Evolutionary conservation across 1,140 invertebrate species (phyloP), one percentile per base, ranked within the genome.

Genomic region (Euura saliciscinereae): DNA sequence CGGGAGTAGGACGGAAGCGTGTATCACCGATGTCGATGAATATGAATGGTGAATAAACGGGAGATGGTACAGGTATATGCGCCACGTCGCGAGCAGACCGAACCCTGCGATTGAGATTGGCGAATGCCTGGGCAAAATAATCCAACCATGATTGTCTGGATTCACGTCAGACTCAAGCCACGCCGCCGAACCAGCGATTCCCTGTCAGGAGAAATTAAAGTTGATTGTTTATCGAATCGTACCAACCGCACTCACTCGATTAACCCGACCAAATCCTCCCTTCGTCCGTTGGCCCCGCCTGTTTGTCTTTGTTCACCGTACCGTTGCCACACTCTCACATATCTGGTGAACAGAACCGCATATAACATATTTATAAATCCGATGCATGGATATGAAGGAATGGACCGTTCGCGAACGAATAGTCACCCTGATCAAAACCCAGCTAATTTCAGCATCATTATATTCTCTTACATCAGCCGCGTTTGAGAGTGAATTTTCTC

Each of bases 211-310:
- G 51, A 59, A 11, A 59, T 59, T 59, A 59, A 59, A 59, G 51
- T 59, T 59, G 51, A 59, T 59, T 59, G 5, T 59, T 59, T 59
- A 59, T 59, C 51, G 51, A n/a, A n/a, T 59, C 51, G 51, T 59
- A 59, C 13, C 13, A 59, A 59, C 51, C 51, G 51, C 51, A 59
- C 6, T 59, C 51, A n/a, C 51, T n/a, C 51, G 51, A 59, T 59
- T 59, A 59, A 4, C 51, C 51, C 51, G 13, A n/a, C 51, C 51
- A 59, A 59, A 59, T 59, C 6, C 51, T 59, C 51, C 51, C 51
- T 59, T n/a, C 51, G 51, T 59, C 13, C 51, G 51, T 59, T n/a
- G 51, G 28, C 28, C 28, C 28, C 28, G 28, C 28, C 28, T 28
- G 28, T 28, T 28, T 28, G 28, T 28, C 28, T 28, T 28, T 28